A percentile compares a stretch with the other conserved stretches of the same genome.
phyloP scores from a whole-genome alignment of 2,888 invertebrate genomes.

The Eledone cirrhosa region DNA sequence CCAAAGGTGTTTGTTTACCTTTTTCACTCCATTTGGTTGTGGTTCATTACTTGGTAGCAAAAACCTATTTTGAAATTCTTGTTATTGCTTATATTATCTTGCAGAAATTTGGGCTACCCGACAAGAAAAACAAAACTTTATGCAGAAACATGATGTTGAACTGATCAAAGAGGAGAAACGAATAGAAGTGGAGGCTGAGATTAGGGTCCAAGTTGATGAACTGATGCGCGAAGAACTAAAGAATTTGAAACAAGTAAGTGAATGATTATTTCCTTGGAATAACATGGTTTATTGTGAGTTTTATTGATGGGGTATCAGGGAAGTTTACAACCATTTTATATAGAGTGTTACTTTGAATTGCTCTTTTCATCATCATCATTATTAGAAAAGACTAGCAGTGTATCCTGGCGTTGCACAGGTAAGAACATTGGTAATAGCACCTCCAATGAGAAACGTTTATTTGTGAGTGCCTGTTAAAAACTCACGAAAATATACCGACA shows the following conservation, averaged over 20 bases:
- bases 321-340: neutral
- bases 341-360: too few relatives aligned
- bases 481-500: too few relatives aligned
- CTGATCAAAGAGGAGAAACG: constrained; percentile 87
- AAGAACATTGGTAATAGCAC: too few relatives aligned
- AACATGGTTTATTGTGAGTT: neutral
- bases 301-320: neutral
- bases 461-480: too few relatives aligned
- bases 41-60: too few relatives aligned
- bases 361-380: neutral
- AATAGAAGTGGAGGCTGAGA: constrained; percentile 82
- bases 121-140: constrained; percentile 78
- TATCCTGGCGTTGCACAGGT: too few relatives aligned
- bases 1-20: too few relatives aligned
- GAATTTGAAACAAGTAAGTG: constrained; percentile 74
- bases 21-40: too few relatives aligned
- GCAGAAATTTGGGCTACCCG: constrained; percentile 82
- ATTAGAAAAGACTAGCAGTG: neutral
- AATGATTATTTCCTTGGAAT: too few relatives aligned
- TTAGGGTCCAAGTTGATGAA: constrained; percentile 78
- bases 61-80: too few relatives aligned
- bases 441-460: too few relatives aligned
- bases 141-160: constrained; percentile 81
- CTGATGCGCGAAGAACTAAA: constrained; percentile 72
- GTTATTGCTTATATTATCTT: neutral